phyloP scores from a whole-genome alignment of 2,888 invertebrate species.

The Tipula confusa region DNA sequence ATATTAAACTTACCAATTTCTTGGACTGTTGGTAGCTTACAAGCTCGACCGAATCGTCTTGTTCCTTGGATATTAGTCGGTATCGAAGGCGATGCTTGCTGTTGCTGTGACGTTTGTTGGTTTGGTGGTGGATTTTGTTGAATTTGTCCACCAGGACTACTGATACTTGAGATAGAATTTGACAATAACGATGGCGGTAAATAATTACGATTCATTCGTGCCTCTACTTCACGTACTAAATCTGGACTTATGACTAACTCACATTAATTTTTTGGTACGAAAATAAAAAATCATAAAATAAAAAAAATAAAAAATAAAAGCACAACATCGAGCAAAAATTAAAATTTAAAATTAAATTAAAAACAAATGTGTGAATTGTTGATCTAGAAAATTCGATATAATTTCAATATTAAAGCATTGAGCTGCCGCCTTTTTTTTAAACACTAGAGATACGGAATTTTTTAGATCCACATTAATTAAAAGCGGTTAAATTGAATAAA shows the following conservation, averaged over 20 bases:
- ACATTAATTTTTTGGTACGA: constrained; percentile 12
- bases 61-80: constrained; percentile 37
- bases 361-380: constrained; percentile 35
- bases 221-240: constrained; percentile 83
- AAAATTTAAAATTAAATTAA: constrained; percentile 39
- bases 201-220: constrained; percentile 78
- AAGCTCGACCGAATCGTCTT: constrained; percentile 40
- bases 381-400: background rate
- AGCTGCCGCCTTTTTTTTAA: too few relatives aligned
- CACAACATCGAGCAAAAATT: constrained; percentile 37
- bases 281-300: constrained; percentile 29
- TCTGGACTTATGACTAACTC: constrained; percentile 79
- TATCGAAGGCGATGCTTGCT: constrained; percentile 39
- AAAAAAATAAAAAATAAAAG: constrained; percentile 37
- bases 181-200: constrained; percentile 66
- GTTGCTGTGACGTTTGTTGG: constrained; percentile 36
- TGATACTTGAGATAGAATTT: constrained; percentile 42
- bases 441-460: too few relatives aligned
- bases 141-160: constrained; percentile 38
- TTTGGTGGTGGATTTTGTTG: constrained; percentile 45
- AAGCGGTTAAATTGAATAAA: background rate
- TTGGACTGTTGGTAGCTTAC: constrained; percentile 63
- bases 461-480: background rate
- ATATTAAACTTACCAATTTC: constrained; percentile 63
- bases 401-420: background rate